Base-by-base conservation (phyloP, 2,113 vertebrate species). In the Rhinolophus ferrumequinum region DNA sequence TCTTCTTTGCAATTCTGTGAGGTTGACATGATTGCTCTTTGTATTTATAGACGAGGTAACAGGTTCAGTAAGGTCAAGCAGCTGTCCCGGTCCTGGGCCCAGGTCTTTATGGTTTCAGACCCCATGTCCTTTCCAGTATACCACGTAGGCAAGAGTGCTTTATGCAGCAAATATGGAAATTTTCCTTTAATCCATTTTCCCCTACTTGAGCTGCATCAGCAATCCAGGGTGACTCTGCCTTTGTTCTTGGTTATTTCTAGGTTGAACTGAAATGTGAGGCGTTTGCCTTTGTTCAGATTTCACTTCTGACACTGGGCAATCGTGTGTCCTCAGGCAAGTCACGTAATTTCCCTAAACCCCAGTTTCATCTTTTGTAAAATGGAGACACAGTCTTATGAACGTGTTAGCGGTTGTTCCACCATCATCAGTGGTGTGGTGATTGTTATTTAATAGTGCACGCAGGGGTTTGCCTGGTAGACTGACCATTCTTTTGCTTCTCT, bases 301-400 rank as follows among this genome's bases (percentile, higher is more conserved):
- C n/a, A 15, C 75, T 80, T 70, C 58, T 90, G 90, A 87, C 81
- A n/a, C 90, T 96, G 76, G 83, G 77, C 86, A 93, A 66, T 69
- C 16, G 4, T 50, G 44, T 94, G 54, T 96, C 94, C 52, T 96
- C 30, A 80, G 97, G 95, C 94, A 70, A 50, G 83, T 80, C 52
- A 73, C 89, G 92, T 89, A 84, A 54, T 88, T 90, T 82, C 67
- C 84, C 52, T 35, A 58, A 86, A 35, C 24, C 19, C 52, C 24
- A 33, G 35, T 62, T 93, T 95, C 38, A 11, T 52, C 44, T 38
- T 87, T 92, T 79, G 76, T 90, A 58, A 94, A 47, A 11, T 54
- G 50, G 60, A 35, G 66, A 30, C 2, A 30, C 1, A 1, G 30
- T 13, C 35, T 72, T 12, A 16, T 15, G 84, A 33, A n/a, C 38